These are phyloP conservation scores for Nerophis ophidion DNA, from an alignment of 2,113 vertebrate genomes.

Conservation along the genomic window DNA sequence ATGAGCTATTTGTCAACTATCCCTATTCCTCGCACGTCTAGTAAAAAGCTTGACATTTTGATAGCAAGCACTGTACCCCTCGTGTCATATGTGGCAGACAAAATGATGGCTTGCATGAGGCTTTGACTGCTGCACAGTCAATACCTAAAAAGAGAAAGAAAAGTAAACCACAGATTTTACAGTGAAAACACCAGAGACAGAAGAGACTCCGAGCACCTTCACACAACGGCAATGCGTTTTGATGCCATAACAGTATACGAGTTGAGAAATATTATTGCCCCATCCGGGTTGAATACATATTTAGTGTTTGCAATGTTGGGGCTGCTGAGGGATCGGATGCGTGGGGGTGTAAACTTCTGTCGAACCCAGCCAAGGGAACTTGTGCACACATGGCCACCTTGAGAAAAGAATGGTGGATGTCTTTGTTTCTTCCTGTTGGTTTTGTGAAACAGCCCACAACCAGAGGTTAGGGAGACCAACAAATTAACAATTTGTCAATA, in stretches of 20 bases:
- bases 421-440: conserved; percentile 4
- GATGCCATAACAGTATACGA: conserved; percentile 32
- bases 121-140: conserved; percentile 28
- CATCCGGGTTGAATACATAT: conserved; percentile 22
- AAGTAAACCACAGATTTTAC: conserved; percentile 36
- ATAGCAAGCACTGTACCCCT: conserved; percentile 40
- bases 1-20: conserved; percentile 43
- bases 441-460: conserved; percentile 22
- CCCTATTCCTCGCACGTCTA: conserved; percentile 47
- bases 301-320: conserved; percentile 24
- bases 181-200: conserved; percentile 33
- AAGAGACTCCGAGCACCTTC: conserved; percentile 31
- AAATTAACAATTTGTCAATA: conserved; percentile 21
- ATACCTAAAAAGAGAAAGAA: conserved; percentile 31
- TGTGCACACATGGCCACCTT: conserved; percentile 45
- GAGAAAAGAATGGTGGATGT: conserved; percentile 32
- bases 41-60: conserved; percentile 58
- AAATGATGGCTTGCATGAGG: conserved; percentile 35
- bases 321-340: conserved; percentile 45
- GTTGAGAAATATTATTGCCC: conserved; percentile 43
- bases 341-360: conserved; percentile 49
- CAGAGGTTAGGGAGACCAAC: conserved; percentile 18
- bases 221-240: conserved; percentile 35
- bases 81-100: conserved; percentile 43
- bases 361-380: conserved; percentile 54